Evolutionary conservation across 1,140 invertebrate genomes (phyloP), one percentile per base, ranked within the genome.

Genomic region (Orius laevigatus): DNA sequence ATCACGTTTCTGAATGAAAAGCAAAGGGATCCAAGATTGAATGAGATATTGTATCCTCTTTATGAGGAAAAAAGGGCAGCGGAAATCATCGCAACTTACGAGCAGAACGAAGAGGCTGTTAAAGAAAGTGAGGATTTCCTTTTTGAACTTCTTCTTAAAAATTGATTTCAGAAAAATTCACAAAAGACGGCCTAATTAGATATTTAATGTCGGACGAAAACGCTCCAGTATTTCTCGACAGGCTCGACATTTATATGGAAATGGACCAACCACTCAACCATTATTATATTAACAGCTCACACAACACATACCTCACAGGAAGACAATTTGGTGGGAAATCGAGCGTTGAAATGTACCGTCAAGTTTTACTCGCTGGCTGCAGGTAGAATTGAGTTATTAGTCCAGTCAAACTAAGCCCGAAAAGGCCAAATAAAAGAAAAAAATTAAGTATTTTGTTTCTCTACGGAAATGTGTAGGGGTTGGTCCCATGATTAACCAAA

Each of bases 201-300:
- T 98, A 97, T 69, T 71, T 98, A 41, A 97, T 98, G 91, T 97
- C 93, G 0, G 95, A 98, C 67, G 95, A 98, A 65, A 98, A 98
- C 68, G 90, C 95, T 0, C 94, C 95, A 0, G 95, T 98, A 41
- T 98, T 98, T 68, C 70, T 98, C 40, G 94, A 98, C 67, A 73
- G 92, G 14, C 71, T 97, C 44, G 94, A 98, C 60, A 84, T 93
- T 55, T 97, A 97, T 62, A 95, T 87, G 84, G 93, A 98, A 56
- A 98, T 98, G 94, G 93, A 98, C 63, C 92, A 98, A 61, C 91
- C 95, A 0, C 62, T 98, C 15, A 77, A 86, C 32, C 94, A 98
- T 63, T 99, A 98, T 69, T 98, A 97, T 64, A 98, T 98, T 56
- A 99, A 98, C 72, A 96, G 91, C 19, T 98, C 93, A 43, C 96